phyloP scores from a whole-genome alignment of 2,888 invertebrate species.

The Conchocele bisecta region DNA sequence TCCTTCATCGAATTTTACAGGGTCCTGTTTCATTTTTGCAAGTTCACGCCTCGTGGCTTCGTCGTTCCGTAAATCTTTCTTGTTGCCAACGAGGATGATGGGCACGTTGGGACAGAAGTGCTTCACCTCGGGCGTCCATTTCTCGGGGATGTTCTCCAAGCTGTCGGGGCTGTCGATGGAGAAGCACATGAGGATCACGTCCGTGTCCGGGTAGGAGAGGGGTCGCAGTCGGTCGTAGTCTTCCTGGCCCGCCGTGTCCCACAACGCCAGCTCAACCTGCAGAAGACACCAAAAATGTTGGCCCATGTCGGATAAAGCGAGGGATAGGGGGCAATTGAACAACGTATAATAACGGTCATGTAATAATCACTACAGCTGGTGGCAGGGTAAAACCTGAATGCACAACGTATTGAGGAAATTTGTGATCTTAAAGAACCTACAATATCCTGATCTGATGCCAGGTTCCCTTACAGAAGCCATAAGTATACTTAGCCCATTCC shows the following conservation, averaged over 20 bases:
- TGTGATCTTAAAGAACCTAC: no score
- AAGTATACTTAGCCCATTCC: no score
- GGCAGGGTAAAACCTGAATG: no score
- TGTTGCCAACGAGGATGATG: slow-evolving; percentile 99
- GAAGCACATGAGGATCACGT: slow-evolving; percentile 99
- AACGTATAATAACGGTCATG: no score
- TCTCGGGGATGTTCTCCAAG: slow-evolving; percentile 99
- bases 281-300: no score
- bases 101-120: slow-evolving; percentile 99
- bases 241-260: slow-evolving; percentile 99
- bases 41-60: slow-evolving; percentile 85
- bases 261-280: slow-evolving; percentile 85
- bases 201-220: slow-evolving; percentile 98
- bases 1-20: slow-evolving; percentile 98
- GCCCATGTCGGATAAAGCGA: no score
- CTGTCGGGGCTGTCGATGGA: slow-evolving; percentile 99
- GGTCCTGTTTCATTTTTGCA: slow-evolving; percentile 99
- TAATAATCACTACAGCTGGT: no score
- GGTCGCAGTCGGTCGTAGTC: slow-evolving; percentile 98
- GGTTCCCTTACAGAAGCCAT: no score
- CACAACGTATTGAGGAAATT: no score
- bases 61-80: slow-evolving; percentile 86
- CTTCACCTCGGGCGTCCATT: slow-evolving; percentile 97
- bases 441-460: no score
- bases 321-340: no score